Evolutionary conservation across 2,113 vertebrate genomes (phyloP).

Genomic region (Callithrix jacchus): DNA sequence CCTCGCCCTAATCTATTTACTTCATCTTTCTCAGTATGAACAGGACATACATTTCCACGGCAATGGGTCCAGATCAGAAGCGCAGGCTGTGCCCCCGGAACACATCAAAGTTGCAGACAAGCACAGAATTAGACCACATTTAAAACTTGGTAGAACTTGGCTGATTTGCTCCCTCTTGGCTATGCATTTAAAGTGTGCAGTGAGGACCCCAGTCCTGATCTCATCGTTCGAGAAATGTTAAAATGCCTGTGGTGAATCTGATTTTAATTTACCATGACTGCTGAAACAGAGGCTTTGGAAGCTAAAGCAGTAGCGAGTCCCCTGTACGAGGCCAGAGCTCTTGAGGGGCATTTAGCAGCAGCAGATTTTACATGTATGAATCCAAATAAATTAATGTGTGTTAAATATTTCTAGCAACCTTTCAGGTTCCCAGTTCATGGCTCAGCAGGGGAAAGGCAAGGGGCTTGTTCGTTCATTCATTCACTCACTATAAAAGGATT

Average conservation of each 20-base stretch:
- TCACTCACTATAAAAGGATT: neutral
- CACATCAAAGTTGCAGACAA: neutral
- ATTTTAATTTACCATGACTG: constrained; percentile 36
- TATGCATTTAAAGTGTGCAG: neutral
- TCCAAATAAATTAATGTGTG: neutral
- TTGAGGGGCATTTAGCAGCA: neutral
- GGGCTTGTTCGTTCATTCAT: neutral
- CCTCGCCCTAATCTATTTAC: neutral
- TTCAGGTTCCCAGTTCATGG: neutral
- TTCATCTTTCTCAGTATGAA: neutral
- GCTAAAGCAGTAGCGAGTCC: neutral
- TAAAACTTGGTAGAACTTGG: constrained; percentile 28
- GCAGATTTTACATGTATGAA: neutral
- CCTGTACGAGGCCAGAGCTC: neutral
- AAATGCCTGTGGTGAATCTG: neutral
- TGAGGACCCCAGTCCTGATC: neutral
- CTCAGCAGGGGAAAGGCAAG: neutral
- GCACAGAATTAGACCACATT: neutral
- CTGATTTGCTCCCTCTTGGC: constrained; percentile 6
- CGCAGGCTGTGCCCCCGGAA: neutral
- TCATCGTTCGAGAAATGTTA: neutral
- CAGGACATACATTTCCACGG: neutral
- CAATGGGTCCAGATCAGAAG: neutral
- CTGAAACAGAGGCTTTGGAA: constrained; percentile 27
- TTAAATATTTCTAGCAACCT: neutral